Conservation (phyloP, 2,888 invertebrate genomes). For the Leptinotarsa tumamoca region DNA sequence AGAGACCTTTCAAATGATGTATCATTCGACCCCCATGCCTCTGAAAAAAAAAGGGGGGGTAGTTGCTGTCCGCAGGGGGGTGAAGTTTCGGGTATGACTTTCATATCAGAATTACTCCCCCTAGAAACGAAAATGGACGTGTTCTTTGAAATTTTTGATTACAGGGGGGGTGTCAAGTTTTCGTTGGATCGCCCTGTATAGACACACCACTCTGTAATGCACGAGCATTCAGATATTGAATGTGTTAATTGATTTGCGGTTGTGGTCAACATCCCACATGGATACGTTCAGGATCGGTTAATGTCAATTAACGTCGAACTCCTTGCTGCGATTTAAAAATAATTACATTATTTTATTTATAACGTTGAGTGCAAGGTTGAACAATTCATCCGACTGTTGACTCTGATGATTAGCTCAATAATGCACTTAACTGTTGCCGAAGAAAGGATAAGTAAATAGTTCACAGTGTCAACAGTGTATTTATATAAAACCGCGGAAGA, state of each 20-base stretch:
- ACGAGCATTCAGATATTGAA: not conserved
- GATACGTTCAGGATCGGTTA: not conserved
- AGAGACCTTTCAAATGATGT: too few species aligned
- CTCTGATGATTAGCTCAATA: not conserved
- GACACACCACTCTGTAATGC: not conserved
- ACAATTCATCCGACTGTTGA: not conserved
- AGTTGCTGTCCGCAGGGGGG: too few species aligned
- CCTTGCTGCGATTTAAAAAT: constrained; percentile 3
- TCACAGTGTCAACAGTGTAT: not conserved
- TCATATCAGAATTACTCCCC: too few species aligned
- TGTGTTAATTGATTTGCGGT: not conserved
- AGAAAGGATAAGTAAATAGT: not conserved
- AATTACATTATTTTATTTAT: constrained; percentile 1
- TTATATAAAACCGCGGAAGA: too few species aligned
- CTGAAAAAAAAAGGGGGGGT: too few species aligned
- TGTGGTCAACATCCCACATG: not conserved
- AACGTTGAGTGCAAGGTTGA: constrained; percentile 2
- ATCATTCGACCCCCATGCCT: too few species aligned
- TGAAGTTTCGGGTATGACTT: too few species aligned
- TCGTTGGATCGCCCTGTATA: too few species aligned
- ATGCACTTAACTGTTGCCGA: not conserved
- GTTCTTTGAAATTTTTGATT: too few species aligned
- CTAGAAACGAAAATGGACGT: too few species aligned
- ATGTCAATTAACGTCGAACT: not conserved
- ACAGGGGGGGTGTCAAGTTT: too few species aligned